Evolutionary conservation across 2,797 vertebrate species (phyloP), one percentile per base, ranked within the genome.

Genomic region (Macroramphosus scolopax): DNA sequence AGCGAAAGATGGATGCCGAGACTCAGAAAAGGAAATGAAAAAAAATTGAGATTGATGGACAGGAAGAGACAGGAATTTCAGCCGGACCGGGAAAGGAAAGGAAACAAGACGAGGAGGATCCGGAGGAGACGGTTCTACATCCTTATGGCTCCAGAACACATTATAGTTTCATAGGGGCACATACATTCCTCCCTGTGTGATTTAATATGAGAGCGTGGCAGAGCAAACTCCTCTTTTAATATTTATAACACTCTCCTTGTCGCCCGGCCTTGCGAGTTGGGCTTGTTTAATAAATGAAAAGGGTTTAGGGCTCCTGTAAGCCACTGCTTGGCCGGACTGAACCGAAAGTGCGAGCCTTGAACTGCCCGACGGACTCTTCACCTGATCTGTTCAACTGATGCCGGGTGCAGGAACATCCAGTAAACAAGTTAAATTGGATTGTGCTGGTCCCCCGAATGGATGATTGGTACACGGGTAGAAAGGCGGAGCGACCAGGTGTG

Each of bases 141-240:
- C 82, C 82, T 73, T 69, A 78, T 80, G 75, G 61, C 56, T 81
- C 67, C 58, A 64, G 76, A 85, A 81, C 81, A 84, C 81, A 89
- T 89, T 88, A 88, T 76, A 75, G 83, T 91, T 89, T 89, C 87
- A 90, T 88, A 87, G 84, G 83, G 80, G 67, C 78, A 83, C 79
- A 83, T 80, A 83, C 82, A 83, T 85, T 85, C 71, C 77, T 79
- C 74, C 81, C 81, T 68, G 69, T 68, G 70, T 75, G 81, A 89
- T 91, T 87, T 87, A 87, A 90, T 88, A 84, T 78, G 77, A 65
- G 72, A 79, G 79, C 34, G 46, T 66, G 22, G 66, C 56, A 77
- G 79, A 78, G 78, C 84, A 87, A 87, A 88, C 83, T 84, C 76
- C 72, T 78, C 71, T 68, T 89, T 86, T 84, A 90, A 89, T 88